These are phyloP conservation scores for Taphrorychus bicolor DNA, from an alignment of 2,888 invertebrate genomes.

Conservation along the genomic window DNA sequence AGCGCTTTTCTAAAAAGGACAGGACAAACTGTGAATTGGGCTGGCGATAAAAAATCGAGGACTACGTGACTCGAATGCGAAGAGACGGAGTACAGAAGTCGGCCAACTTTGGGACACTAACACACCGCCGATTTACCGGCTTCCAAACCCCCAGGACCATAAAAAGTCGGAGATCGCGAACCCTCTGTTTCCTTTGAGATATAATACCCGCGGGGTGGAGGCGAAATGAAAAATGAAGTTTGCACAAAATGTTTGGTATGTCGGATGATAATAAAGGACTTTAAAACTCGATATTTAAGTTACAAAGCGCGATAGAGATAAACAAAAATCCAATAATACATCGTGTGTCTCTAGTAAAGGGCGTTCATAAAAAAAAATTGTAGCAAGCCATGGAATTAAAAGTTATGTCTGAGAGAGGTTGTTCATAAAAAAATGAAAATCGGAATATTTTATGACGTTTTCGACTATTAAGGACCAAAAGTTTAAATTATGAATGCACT, in stretches of 20 bases:
- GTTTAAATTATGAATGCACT: no score
- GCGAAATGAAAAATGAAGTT: background rate
- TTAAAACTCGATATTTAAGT: background rate
- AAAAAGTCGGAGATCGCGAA: slow-evolving; percentile 26
- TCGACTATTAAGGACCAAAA: no score
- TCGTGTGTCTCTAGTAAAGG: no score
- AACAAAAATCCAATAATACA: no score
- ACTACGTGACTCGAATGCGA: slow-evolving; percentile 41
- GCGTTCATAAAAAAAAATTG: no score
- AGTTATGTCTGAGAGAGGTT: no score
- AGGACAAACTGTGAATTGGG: slow-evolving; percentile 15
- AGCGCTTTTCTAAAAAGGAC: slow-evolving; percentile 20
- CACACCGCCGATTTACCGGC: slow-evolving; percentile 54
- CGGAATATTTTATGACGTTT: no score
- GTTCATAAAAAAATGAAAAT: no score
- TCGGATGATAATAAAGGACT: background rate
- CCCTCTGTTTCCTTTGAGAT: slow-evolving; percentile 2
- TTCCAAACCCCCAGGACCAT: slow-evolving; percentile 47
- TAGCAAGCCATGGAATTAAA: no score
- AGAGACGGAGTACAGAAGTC: slow-evolving; percentile 41
- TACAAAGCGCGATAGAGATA: no score
- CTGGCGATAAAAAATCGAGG: slow-evolving; percentile 38
- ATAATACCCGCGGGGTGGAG: background rate
- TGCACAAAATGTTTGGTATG: background rate
- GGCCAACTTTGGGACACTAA: slow-evolving; percentile 43